Evolutionary conservation across 1,140 invertebrate species (phyloP).

Genomic region (Hylyphantes graminicola): DNA sequence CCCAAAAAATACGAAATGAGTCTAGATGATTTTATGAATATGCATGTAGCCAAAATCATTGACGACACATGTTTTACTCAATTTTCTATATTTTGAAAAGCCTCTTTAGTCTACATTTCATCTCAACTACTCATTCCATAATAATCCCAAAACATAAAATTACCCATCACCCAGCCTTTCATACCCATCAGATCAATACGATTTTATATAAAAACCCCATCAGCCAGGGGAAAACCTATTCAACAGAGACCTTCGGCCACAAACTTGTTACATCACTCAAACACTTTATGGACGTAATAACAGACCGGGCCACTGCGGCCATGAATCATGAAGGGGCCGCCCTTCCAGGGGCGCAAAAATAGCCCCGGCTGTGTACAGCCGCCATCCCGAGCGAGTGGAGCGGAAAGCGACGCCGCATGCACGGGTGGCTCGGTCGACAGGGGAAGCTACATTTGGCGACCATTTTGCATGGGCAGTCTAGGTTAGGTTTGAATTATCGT

Average conservation of each 20-base stretch:
- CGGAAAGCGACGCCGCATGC: background rate
- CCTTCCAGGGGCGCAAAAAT: slow-evolving; percentile 20
- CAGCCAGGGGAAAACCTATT: background rate
- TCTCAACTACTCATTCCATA: too few relatives aligned
- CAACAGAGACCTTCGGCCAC: background rate
- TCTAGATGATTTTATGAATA: too few relatives aligned
- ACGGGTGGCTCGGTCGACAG: background rate
- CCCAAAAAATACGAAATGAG: too few relatives aligned
- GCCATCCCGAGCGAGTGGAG: background rate
- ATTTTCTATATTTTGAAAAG: too few relatives aligned
- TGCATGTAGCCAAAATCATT: too few relatives aligned
- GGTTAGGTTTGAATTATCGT: too few relatives aligned
- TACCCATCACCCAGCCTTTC: too few relatives aligned
- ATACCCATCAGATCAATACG: too few relatives aligned
- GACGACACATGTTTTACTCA: too few relatives aligned
- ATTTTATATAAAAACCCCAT: background rate
- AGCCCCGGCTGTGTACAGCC: background rate
- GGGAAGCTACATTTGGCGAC: slow-evolving; percentile 4
- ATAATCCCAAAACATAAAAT: too few relatives aligned
- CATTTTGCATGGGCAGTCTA: too few relatives aligned
- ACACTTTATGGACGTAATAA: slow-evolving; percentile 33
- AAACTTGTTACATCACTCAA: slow-evolving; percentile 42
- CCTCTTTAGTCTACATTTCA: too few relatives aligned
- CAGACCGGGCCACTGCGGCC: background rate
- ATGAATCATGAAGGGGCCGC: slow-evolving; percentile 26